Evolutionary conservation across 2,113 vertebrate genomes (phyloP).

Genomic region (Petaurus breviceps): DNA sequence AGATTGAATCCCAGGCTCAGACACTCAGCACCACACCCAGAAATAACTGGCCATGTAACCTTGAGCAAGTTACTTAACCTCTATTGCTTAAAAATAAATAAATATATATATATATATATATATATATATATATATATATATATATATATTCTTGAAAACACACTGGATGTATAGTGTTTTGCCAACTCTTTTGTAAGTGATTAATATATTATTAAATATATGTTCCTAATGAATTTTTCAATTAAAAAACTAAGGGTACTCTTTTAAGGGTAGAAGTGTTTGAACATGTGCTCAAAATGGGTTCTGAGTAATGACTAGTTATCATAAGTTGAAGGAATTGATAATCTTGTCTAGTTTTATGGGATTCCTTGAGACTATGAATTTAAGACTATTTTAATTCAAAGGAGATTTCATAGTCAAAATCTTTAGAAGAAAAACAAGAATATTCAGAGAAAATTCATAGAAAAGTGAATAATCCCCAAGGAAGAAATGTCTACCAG

Average conservation of each 20-base stretch:
- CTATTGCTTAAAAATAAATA: too few species aligned
- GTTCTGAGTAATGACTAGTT: neutral
- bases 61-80: too few species aligned
- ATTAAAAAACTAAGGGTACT: neutral
- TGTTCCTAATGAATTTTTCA: neutral
- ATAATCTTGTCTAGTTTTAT: neutral
- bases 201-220: neutral
- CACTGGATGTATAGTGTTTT: neutral
- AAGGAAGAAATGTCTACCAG: neutral
- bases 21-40: too few species aligned
- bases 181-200: neutral
- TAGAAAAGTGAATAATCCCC: neutral
- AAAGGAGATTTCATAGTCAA: neutral
- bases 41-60: too few species aligned
- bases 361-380: neutral
- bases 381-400: too few species aligned
- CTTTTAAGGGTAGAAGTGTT: neutral
- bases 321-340: neutral
- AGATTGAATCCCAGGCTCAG: too few species aligned
- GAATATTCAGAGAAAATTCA: neutral
- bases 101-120: too few species aligned
- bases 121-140: too few species aligned
- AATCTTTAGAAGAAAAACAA: neutral
- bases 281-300: neutral
- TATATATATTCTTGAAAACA: neutral